A percentile compares a stretch with the other conserved stretches of the same genome.
Evolutionary conservation across 2,888 invertebrate species (phyloP).

Genomic region (Rapana venosa): DNA sequence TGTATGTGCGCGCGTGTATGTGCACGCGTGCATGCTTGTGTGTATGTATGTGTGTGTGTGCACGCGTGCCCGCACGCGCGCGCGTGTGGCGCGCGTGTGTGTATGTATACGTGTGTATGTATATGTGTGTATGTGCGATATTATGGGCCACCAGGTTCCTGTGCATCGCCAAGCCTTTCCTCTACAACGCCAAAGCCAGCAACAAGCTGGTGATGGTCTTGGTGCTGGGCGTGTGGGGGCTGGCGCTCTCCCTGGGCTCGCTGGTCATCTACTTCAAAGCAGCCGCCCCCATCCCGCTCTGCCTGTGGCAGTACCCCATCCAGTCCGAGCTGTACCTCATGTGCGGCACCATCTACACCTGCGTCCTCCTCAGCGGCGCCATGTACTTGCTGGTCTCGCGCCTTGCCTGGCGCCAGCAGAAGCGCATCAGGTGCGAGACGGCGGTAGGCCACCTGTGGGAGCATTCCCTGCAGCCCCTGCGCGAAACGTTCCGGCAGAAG

Average conservation of each 20-base stretch:
- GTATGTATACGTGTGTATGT: neutral
- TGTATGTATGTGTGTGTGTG: neutral
- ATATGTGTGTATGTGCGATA: neutral
- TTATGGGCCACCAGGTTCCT: neutral
- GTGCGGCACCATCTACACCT: neutral
- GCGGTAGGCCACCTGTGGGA: neutral
- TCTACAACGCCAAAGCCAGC: neutral
- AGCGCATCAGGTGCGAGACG: neutral
- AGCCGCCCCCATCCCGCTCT: neutral
- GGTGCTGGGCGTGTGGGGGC: neutral
- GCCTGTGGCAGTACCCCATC: neutral
- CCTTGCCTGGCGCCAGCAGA: neutral
- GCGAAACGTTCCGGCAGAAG: neutral
- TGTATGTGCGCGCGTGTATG: neutral
- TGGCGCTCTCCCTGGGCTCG: neutral
- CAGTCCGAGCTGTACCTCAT: neutral
- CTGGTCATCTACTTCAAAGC: slow-evolving; percentile 1
- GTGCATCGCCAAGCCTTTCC: neutral
- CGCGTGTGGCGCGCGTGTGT: neutral
- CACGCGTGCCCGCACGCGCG: neutral
- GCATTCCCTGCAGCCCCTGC: neutral
- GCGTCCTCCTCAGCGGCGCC: neutral
- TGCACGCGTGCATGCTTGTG: neutral
- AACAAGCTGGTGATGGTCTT: neutral
- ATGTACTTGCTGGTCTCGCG: neutral